Evolutionary conservation across 2,888 invertebrate species (phyloP), one percentile per base, ranked within the genome.

Genomic region (Andrena haemorrhoa): DNA sequence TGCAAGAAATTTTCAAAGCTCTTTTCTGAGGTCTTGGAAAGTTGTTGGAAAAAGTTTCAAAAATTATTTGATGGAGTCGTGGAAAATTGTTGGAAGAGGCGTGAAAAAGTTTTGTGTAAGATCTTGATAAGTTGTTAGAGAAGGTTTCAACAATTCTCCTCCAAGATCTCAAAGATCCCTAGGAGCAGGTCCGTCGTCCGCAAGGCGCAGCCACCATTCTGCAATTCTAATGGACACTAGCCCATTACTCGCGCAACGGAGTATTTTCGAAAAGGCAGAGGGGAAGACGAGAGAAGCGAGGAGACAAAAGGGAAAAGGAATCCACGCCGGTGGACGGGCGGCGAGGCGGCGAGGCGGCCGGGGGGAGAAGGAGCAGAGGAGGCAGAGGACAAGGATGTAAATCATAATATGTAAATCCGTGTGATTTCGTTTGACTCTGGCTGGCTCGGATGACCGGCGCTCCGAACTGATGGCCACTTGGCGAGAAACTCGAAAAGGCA

Each of bases 341-440:
- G 31, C 73, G 70, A 23, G 75, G 53, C 33, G 58, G 23, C 26
- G 29, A 75, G 58, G 70, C n/a, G 31, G 61, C 63, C 47, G 75
- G 29, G 82, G 75, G 76, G 83, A 84, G 87, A 79, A 82, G 66
- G 85, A 82, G 83, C 79, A 85, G 85, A 84, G 84, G 87, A 88
- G 84, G 86, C 87, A 89, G 89, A 87, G 92, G 92, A 92, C 92
- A 92, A 92, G 92, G 92, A 91, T 92, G 92, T 92, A 92, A 92
- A 92, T 92, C 92, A 92, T 92, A 92, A 92, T 92, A 92, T 92
- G 92, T 92, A 92, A 92, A 92, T 92, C 90, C 89, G 89, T 90
- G 92, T 92, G 92, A 92, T 92, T 92, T 91, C 90, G 92, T 92
- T 92, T 90, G 91, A 88, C 89, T 91, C 88, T 86, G 87, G 89